Conservation (phyloP, 2,113 vertebrate species). For the Irena cyanogastra region DNA sequence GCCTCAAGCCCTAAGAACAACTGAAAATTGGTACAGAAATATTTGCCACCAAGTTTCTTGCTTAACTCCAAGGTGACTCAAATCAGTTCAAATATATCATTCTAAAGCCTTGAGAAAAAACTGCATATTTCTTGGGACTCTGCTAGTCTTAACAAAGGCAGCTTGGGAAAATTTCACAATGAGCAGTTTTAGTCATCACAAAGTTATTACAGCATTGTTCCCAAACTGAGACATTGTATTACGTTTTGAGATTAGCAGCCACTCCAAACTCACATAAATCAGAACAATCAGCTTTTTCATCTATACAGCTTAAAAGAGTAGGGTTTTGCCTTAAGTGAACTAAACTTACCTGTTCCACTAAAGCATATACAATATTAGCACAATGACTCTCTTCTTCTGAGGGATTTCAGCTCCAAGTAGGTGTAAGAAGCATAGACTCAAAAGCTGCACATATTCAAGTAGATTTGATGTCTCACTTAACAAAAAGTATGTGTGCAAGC, state of each 20-base stretch:
- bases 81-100: background rate
- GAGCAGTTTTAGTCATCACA: background rate
- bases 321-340: background rate
- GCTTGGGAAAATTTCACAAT: background rate
- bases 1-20: background rate
- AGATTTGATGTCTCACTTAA: background rate
- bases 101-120: background rate
- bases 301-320: fast-evolving
- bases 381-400: background rate
- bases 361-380: background rate
- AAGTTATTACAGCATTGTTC: background rate
- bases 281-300: background rate
- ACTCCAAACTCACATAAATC: background rate
- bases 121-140: background rate
- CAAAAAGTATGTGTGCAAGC: background rate
- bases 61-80: background rate
- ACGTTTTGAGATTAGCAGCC: background rate
- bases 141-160: background rate
- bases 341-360: background rate
- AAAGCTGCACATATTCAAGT: background rate
- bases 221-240: background rate
- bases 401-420: background rate
- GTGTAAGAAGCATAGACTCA: background rate
- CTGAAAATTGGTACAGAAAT: background rate
- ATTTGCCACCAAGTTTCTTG: background rate